Conservation (phyloP, 2,797 vertebrate genomes). For the Chiropotes sagulatus region DNA sequence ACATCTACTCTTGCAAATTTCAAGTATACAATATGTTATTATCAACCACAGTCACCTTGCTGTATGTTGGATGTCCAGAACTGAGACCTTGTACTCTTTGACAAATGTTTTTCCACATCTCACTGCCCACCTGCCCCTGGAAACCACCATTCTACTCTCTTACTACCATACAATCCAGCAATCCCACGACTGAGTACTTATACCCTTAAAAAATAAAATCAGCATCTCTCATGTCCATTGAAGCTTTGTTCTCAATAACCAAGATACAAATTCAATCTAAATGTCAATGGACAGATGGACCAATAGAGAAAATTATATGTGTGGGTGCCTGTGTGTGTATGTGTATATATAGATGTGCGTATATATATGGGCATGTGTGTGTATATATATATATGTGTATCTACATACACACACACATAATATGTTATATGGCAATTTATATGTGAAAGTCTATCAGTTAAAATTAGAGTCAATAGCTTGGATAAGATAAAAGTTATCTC, state of each 20-base stretch:
- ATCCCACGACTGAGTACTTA: too few relatives aligned
- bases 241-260: not conserved
- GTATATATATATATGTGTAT: too few relatives aligned
- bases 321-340: not conserved
- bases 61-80: too few relatives aligned
- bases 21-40: fast-evolving
- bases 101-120: too few relatives aligned
- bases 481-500: too few relatives aligned
- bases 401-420: too few relatives aligned
- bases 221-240: fast-evolving
- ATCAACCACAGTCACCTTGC: not conserved
- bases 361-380: not conserved
- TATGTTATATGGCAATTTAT: not conserved
- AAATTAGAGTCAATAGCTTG: not conserved
- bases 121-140: too few relatives aligned
- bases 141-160: not conserved
- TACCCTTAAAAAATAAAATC: too few relatives aligned
- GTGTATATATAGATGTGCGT: not conserved
- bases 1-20: not conserved
- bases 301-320: too few relatives aligned
- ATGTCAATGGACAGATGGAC: too few relatives aligned
- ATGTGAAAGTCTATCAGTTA: not conserved
- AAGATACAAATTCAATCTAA: fast-evolving
- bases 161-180: too few relatives aligned
- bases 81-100: too few relatives aligned